Base-by-base conservation (phyloP, 2,888 invertebrate species). In the Parochlus steinenii region DNA sequence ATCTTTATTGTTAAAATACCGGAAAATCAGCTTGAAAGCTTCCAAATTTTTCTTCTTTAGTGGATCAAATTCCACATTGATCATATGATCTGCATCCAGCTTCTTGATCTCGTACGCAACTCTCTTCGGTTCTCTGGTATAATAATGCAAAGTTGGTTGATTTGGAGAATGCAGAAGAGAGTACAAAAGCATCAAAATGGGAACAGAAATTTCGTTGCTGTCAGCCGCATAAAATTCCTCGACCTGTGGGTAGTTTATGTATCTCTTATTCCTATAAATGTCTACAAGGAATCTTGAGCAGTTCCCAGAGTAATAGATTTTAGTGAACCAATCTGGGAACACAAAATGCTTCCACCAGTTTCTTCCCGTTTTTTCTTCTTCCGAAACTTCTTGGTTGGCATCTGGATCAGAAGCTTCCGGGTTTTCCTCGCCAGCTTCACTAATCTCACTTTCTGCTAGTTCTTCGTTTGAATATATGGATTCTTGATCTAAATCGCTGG, bases 201-300 rank as follows among this genome's bases (percentile, higher is more conserved):
- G 65, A 41, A 76, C 48, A 19, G 69, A 64, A 36, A 70, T 63
- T 6, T 63, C 47, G 44, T 71, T 70, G 6, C 74, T 65, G 41
- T 76, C 69, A 4, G 64, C 58, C 29, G 65, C 63, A 4, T 54
- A 52, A 46, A 67, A 70, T 51, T 79, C 71, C 53, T 85, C 83
- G 5, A 80, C 68, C 59, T 79, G 80, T 0, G 76, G 72, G 32
- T 64, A 64, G 43, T 71, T 72, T 40, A 78, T 67, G 47, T 74
- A 71, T 29, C 71, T 59, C 39, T 69, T 64, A 24, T 70, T 64
- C n/a, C 67, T 65, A 37, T 71, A 56, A 11, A 83, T 62, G 48
- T 83, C 77, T 17, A 82, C 67, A 45, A 78, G 71, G 39, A 66
- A 63, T 6, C 73, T 61, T 0, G 82, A 73, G 42, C 78, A 67